Conservation (phyloP, 2,797 vertebrate species). For the Falco peregrinus region DNA sequence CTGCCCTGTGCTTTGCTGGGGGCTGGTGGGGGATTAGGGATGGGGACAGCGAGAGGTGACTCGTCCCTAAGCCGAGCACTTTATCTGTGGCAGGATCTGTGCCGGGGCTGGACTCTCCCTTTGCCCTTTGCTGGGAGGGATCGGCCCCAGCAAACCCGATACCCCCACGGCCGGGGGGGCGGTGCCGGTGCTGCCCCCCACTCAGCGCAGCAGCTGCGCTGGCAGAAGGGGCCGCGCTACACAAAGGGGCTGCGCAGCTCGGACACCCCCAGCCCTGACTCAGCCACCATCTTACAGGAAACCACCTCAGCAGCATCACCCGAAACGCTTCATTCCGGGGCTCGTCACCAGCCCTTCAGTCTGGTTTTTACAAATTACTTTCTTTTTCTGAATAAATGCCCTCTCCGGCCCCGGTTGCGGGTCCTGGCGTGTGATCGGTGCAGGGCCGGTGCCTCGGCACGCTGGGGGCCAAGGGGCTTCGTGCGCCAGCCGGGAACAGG, state of each 20-base stretch:
- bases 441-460: background rate
- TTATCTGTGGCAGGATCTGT: background rate
- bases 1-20: background rate
- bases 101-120: background rate
- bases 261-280: background rate
- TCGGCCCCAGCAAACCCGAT: background rate
- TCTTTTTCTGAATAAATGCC: background rate
- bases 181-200: background rate
- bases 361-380: conserved; percentile 3
- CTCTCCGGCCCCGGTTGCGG: background rate
- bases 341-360: background rate
- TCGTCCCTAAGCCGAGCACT: background rate
- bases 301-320: background rate
- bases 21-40: background rate
- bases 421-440: background rate
- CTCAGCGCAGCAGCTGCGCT: background rate
- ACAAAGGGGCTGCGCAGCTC: background rate
- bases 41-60: background rate
- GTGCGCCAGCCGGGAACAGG: background rate
- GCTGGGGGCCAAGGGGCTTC: background rate
- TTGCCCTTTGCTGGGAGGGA: background rate
- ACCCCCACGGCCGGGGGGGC: fast-evolving
- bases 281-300: background rate
- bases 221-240: background rate
- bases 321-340: background rate